Percentiles rank a stretch among this genome's conserved stretches.
These are phyloP conservation scores for Vultur gryphus DNA, from an alignment of 2,797 vertebrate genomes.

Conservation along the genomic window DNA sequence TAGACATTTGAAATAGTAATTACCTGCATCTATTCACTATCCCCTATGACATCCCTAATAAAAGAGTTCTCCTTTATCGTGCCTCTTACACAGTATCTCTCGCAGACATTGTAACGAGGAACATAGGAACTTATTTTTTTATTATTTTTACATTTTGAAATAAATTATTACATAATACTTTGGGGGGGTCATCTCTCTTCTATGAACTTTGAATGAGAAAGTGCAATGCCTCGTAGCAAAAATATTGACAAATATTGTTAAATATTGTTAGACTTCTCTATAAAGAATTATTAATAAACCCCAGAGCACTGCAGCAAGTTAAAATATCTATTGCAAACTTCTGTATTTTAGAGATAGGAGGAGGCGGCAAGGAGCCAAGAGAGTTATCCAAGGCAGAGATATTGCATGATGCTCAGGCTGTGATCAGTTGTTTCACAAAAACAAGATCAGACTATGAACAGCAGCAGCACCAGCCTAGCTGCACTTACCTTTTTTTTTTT, in stretches of 20 bases:
- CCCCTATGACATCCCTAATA: not conserved
- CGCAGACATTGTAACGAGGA: not conserved
- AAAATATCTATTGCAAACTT: not conserved
- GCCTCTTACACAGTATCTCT: not conserved
- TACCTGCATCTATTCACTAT: not conserved
- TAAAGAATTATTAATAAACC: not conserved
- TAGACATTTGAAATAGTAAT: slow-evolving; percentile 6
- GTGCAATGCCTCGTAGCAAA: not conserved
- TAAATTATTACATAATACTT: not conserved
- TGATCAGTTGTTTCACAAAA: not conserved
- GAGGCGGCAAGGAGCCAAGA: not conserved
- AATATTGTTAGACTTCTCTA: not conserved
- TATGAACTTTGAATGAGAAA: not conserved
- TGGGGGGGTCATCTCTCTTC: not conserved
- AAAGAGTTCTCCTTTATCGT: not conserved
- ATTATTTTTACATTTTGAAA: not conserved
- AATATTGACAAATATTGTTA: not conserved
- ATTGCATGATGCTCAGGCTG: not conserved
- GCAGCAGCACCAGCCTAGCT: not conserved
- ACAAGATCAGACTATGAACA: not conserved
- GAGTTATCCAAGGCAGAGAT: not conserved
- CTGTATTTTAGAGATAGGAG: not conserved
- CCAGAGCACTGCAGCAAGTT: not conserved
- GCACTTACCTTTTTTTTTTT: not conserved
- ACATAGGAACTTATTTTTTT: not conserved